A percentile compares a stretch with the other conserved stretches of the same genome.
Evolutionary conservation across 2,797 vertebrate species (phyloP).

Genomic region (Discoglossus pictus): DNA sequence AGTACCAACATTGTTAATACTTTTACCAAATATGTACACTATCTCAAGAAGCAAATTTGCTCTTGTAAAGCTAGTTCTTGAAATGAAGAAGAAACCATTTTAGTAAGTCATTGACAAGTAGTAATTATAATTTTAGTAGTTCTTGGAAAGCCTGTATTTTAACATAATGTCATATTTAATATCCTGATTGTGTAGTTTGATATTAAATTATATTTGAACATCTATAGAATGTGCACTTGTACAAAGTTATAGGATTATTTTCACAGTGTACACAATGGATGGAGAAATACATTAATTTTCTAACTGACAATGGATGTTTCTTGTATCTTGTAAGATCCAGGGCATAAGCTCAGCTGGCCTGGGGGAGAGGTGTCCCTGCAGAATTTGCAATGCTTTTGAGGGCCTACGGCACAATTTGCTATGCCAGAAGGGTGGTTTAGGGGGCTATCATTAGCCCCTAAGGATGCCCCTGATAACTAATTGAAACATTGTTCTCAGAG

Average conservation of each 20-base stretch:
- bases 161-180: conserved; percentile 6
- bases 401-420: conserved; percentile 62
- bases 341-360: conserved; percentile 56
- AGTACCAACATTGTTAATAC: neutral
- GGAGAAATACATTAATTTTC: conserved; percentile 51
- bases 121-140: conserved; percentile 2
- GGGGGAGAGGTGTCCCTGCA: conserved; percentile 60
- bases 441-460: conserved; percentile 60
- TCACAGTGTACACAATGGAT: conserved; percentile 30
- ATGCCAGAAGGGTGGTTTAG: conserved; percentile 63
- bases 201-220: conserved; percentile 19
- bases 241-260: conserved; percentile 15
- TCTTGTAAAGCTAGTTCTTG: neutral
- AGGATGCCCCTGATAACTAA: conserved; percentile 66
- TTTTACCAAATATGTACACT: conserved; percentile 23
- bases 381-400: conserved; percentile 60
- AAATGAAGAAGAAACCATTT: conserved; percentile 14
- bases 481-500: conserved; percentile 58
- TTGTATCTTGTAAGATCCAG: conserved; percentile 56
- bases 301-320: conserved; percentile 57
- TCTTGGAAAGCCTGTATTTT: neutral
- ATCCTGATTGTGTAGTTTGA: conserved; percentile 1
- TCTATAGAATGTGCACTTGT: neutral
- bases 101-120: neutral
- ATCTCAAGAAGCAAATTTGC: neutral